Evolutionary conservation across 2,888 invertebrate species (phyloP), one percentile per base, ranked within the genome.

Genomic region (Phengaris arion): DNA sequence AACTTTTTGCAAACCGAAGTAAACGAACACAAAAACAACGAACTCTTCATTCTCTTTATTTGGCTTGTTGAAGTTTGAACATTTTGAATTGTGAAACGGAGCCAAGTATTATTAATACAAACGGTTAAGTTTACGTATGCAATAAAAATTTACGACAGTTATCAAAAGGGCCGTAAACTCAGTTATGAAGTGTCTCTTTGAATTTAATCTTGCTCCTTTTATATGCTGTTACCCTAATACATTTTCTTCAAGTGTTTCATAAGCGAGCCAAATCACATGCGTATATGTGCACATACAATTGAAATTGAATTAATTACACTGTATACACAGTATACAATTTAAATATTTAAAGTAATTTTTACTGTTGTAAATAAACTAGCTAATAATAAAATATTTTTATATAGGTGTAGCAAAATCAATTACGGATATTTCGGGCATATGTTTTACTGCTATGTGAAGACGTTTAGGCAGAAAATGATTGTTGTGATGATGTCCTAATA

Each of bases 221-320:
- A 80, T 80, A 78, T 76, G 76, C 77, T 79, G 78, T 78, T 82
- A 78, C 77, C 79, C 78, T 78, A 79, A 77, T 77, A 77, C 73
- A 72, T 75, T 74, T 76, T 35, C 35, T 35, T 45, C 2, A 64
- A 22, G 10, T 64, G 64, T 64, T 64, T 45, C 35, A 6, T 64
- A 64, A 64, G 35, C 64, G 35, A 45, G 9, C 13, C 64, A 64
- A 35, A 64, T 64, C 35, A 13, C 10, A 10, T 52, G 52, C 52
- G n/a, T n/a, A n/a, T n/a, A n/a, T n/a, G n/a, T 22, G 22, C 35
- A 13, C 10, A 10, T 52, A 10, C 52, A 35, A 35, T 35, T 35
- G 35, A 35, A 35, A 35, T 35, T 35, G 35, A 35, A 35, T 35
- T 22, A 22, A 22, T 35, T 35, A 35, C 35, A 35, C 1, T 35